Evolutionary conservation across 2,888 invertebrate species (phyloP).

Genomic region (Mesorhabditis belari): DNA sequence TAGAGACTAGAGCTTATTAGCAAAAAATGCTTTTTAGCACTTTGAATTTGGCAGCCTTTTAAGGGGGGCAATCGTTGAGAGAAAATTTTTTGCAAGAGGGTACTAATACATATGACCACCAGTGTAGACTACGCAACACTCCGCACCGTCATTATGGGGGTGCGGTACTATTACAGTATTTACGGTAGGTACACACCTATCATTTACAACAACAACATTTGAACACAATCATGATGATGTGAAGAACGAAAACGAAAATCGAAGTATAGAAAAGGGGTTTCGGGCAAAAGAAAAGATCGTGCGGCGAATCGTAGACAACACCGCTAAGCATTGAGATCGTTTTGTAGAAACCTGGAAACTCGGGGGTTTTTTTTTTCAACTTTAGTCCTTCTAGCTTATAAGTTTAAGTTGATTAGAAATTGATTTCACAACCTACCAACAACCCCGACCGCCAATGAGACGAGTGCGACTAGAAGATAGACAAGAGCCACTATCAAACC

Average conservation of each 20-base stretch:
- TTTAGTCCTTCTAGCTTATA: neutral
- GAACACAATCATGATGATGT: slow-evolving; percentile 30
- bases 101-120: too few relatives aligned
- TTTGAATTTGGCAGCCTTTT: too few relatives aligned
- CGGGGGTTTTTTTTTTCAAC: neutral
- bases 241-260: slow-evolving; percentile 25
- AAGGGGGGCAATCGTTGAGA: too few relatives aligned
- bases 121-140: too few relatives aligned
- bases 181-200: too few relatives aligned
- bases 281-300: slow-evolving; percentile 26
- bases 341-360: slow-evolving; percentile 28
- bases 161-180: too few relatives aligned
- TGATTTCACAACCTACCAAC: slow-evolving; percentile 16
- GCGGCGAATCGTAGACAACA: slow-evolving; percentile 22
- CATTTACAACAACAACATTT: slow-evolving; percentile 37
- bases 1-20: too few relatives aligned
- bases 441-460: slow-evolving; percentile 25
- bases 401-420: too few relatives aligned
- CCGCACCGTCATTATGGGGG: too few relatives aligned
- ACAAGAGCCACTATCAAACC: slow-evolving; percentile 30
- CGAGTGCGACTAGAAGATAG: slow-evolving; percentile 21
- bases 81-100: too few relatives aligned
- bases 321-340: slow-evolving; percentile 27
- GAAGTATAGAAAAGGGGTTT: slow-evolving; percentile 30
- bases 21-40: too few relatives aligned